phyloP scores from a whole-genome alignment of 2,797 vertebrate species.

The Danio albolineatus region DNA sequence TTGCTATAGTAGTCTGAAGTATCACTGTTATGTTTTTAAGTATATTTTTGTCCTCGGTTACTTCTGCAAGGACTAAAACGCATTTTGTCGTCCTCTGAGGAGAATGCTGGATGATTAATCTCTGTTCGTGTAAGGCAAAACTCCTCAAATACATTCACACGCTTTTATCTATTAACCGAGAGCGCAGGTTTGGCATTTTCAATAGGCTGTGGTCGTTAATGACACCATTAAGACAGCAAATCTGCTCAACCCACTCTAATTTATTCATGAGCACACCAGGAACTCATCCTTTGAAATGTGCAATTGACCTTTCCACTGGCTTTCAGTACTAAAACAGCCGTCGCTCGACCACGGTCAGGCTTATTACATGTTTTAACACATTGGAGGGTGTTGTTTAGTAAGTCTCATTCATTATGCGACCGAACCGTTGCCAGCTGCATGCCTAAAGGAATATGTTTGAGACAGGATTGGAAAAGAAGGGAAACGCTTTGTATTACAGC shows the following conservation, averaged over 20 bases:
- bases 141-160: conserved; percentile 45
- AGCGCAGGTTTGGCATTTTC: conserved; percentile 57
- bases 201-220: conserved; percentile 60
- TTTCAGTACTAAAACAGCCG: conserved; percentile 51
- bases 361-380: conserved; percentile 52
- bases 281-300: conserved; percentile 60
- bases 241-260: conserved; percentile 60
- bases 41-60: background rate
- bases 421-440: background rate
- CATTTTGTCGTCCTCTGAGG: background rate
- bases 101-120: conserved; percentile 16
- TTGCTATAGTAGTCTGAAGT: background rate
- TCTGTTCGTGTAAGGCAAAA: conserved; percentile 17
- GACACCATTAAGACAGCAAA: conserved; percentile 60
- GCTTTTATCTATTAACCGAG: conserved; percentile 45
- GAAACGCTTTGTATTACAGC: too few relatives aligned
- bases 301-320: conserved; percentile 64
- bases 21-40: background rate
- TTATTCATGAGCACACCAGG: conserved; percentile 64
- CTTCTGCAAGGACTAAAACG: background rate
- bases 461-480: background rate
- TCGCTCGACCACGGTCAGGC: conserved; percentile 33
- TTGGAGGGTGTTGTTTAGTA: conserved; percentile 42
- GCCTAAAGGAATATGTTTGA: background rate
- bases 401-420: conserved; percentile 8